Base-by-base conservation (phyloP, 1,140 invertebrate species). In the Drosophila santomea region DNA sequence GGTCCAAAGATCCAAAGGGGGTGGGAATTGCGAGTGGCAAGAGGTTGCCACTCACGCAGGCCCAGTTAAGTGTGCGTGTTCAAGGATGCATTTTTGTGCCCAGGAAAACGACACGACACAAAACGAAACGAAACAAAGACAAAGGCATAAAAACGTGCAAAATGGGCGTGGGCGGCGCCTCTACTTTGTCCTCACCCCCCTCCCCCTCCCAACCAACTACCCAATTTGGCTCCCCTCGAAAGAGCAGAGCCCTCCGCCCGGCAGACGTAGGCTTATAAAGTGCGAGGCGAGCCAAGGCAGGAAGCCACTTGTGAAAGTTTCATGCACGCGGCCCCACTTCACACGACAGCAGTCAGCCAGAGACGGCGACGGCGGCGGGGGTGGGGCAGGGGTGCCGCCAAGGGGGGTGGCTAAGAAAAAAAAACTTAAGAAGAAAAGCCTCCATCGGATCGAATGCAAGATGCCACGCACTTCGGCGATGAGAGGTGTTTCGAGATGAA, bases 31-130 rank as follows among this genome's bases (percentile, higher is more conserved):
- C 51, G 45, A 74, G 62, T n/a, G 57, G 64, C 64, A 47, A 63
- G 67, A 72, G 54, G 52, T 47, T 63, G 59, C 62, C 71, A 61
- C 72, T 63, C 56, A 81, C 74, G 74, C 74, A 88, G 83, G 76
- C 83, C 84, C 84, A 88, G 84, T 83, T 88, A 89, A 89, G 83
- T 88, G 84, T 88, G 83, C 83, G 83, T 88, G 83, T 88, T 88
- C 83, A 88, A 88, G 83, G 83, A 88, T 88, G 83, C 84, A 88
- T 88, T 88, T 88, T 80, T 78, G 84, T 83, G 83, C 83, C 79
- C 84, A 72, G 69, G 71, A 82, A 83, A 74, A 71, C 78, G 72
- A 54, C 55, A 77, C 62, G 57, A 58, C 62, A 51, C 55, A 66
- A 77, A 66, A 60, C 56, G 54, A 76, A 86, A 81, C 82, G 83